Conservation (phyloP, 2,797 vertebrate genomes). For the Alfaro cultratus region DNA sequence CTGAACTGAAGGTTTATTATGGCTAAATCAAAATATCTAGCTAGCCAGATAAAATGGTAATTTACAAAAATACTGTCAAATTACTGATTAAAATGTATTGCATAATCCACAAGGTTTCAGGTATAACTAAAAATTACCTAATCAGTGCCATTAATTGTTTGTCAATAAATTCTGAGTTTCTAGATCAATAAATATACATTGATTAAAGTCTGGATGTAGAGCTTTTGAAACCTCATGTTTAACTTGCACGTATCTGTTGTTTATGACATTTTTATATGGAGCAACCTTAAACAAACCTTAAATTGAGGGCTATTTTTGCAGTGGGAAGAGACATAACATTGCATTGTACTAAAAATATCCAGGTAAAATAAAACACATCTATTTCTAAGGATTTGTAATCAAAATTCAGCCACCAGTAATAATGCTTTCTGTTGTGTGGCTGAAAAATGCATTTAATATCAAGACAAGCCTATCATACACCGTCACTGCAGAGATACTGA, state of each 20-base stretch:
- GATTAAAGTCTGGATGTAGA: background rate
- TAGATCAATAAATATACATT: background rate
- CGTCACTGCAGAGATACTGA: background rate
- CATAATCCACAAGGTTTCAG: background rate
- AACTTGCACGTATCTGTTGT: background rate
- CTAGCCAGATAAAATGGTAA: background rate
- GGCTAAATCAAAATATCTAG: background rate
- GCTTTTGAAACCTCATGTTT: background rate
- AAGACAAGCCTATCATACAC: background rate
- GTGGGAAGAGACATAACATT: background rate
- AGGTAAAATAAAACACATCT: background rate
- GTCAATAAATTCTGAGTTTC: too few species aligned
- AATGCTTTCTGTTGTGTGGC: background rate
- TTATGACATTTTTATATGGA: background rate
- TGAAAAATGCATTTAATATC: constrained; percentile 5
- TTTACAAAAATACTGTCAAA: background rate
- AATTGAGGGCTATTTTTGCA: background rate
- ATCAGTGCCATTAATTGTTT: background rate
- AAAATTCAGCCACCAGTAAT: background rate
- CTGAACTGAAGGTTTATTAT: background rate
- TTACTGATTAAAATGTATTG: background rate
- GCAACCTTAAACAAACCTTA: background rate
- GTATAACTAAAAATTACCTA: background rate
- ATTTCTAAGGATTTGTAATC: constrained; percentile 19
- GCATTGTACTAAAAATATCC: constrained; percentile 2